Evolutionary conservation across 2,888 invertebrate species (phyloP).

Genomic region (Nomada fucata): DNA sequence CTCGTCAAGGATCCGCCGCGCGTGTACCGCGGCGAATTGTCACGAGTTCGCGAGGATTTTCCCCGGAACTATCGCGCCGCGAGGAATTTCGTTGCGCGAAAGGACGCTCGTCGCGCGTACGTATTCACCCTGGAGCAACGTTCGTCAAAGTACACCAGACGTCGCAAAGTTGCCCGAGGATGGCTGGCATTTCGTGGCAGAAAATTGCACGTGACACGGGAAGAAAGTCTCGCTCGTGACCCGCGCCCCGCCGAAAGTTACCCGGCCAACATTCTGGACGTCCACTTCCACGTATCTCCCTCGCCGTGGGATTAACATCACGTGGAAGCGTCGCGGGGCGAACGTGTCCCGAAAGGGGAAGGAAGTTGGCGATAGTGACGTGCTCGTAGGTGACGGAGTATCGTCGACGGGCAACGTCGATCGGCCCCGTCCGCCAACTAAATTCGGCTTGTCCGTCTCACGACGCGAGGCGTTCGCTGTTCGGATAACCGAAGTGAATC

Average conservation of each 20-base stretch:
- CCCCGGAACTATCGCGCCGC: no score
- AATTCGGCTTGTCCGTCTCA: constrained; percentile 60
- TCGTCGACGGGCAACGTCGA: constrained; percentile 28
- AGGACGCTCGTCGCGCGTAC: background rate
- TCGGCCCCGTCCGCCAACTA: constrained; percentile 35
- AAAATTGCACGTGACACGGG: constrained; percentile 42
- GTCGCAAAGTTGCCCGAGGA: constrained; percentile 18
- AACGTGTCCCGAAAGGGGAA: constrained; percentile 34
- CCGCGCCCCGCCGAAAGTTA: constrained; percentile 3
- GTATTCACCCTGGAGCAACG: constrained; percentile 8
- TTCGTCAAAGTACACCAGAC: constrained; percentile 14
- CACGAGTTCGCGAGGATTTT: background rate
- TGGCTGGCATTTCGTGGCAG: constrained; percentile 17
- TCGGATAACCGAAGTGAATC: constrained; percentile 52
- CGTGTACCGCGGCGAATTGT: background rate
- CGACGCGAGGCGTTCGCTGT: constrained; percentile 23
- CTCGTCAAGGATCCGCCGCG: background rate
- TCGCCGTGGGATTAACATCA: constrained; percentile 52
- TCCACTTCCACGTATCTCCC: constrained; percentile 17
- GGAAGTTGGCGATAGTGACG: constrained; percentile 24
- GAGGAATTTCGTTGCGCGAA: constrained; percentile 9
- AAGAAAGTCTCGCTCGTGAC: constrained; percentile 15
- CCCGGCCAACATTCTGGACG: constrained; percentile 16
- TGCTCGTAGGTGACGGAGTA: constrained; percentile 57
- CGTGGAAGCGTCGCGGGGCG: constrained; percentile 43